Percentiles rank a stretch among this genome's conserved stretches.
phyloP scores from a whole-genome alignment of 2,797 vertebrate species.

The Synaphobranchus kaupii region DNA sequence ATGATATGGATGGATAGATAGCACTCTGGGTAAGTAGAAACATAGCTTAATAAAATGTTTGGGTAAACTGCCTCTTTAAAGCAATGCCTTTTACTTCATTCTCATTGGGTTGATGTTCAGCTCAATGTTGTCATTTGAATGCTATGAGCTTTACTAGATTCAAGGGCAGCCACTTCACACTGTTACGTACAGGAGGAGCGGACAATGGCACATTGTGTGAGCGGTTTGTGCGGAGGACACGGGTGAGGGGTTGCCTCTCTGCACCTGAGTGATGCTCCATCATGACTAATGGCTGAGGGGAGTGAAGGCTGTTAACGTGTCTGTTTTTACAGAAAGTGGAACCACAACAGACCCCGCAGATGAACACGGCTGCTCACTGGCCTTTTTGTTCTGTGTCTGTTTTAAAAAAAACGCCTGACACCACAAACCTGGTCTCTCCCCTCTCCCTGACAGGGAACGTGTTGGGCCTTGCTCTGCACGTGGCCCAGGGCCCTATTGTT shows the following conservation, averaged over 20 bases:
- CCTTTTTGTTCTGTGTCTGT: not conserved
- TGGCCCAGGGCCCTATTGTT: not conserved
- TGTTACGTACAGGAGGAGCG: not conserved
- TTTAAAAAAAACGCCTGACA: not conserved
- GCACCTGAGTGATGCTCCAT: not conserved
- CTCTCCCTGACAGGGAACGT: not conserved
- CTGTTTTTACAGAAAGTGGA: not conserved
- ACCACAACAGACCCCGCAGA: not conserved
- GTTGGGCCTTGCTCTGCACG: not conserved
- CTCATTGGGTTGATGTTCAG: not conserved
- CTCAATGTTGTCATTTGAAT: not conserved
- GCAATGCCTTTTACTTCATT: not conserved
- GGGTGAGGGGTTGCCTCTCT: not conserved
- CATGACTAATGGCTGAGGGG: not conserved
- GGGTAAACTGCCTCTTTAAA: not conserved
- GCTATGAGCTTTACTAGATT: too few relatives aligned
- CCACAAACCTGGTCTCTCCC: not conserved
- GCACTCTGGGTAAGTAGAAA: too few relatives aligned
- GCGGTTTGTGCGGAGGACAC: not conserved
- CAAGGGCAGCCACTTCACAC: not conserved
- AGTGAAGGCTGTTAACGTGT: not conserved
- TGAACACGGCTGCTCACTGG: not conserved
- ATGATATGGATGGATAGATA: too few relatives aligned
- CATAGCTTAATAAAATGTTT: too few relatives aligned
- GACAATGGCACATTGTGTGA: not conserved